Percentiles rank a stretch among this genome's conserved stretches.
Conservation (phyloP, 2,888 invertebrate species). For the Tenthredo distinguenda region DNA sequence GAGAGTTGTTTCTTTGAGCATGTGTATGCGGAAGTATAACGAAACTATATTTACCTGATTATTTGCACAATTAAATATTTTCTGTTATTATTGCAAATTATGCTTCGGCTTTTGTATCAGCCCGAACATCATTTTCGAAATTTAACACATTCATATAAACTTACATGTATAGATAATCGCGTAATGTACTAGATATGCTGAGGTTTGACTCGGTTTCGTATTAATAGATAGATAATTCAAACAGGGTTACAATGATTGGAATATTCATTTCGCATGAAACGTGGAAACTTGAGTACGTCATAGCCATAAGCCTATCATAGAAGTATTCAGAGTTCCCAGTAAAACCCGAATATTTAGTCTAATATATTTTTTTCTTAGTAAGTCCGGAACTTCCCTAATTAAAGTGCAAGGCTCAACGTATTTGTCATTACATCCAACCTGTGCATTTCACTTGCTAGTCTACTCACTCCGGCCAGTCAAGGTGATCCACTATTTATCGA, state of each 20-base stretch:
- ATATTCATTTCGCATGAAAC: background rate
- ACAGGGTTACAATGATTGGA: background rate
- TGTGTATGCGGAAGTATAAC: background rate
- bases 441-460: background rate
- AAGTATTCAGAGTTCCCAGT: background rate
- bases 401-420: background rate
- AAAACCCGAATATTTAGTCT: background rate
- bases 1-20: background rate
- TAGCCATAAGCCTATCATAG: background rate
- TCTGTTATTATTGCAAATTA: background rate
- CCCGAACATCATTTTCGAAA: background rate
- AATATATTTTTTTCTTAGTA: background rate
- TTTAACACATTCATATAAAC: background rate
- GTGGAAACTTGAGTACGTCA: background rate
- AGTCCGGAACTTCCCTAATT: background rate
- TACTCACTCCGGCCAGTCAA: background rate
- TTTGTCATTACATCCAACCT: background rate
- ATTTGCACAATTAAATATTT: background rate
- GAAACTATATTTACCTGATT: background rate
- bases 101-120: background rate
- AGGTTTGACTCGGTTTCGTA: background rate
- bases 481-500: constrained; percentile 2
- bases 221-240: background rate
- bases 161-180: background rate
- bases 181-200: background rate